Evolutionary conservation across 1,140 invertebrate species (phyloP).

Genomic region (Philopotamus ludificatus): DNA sequence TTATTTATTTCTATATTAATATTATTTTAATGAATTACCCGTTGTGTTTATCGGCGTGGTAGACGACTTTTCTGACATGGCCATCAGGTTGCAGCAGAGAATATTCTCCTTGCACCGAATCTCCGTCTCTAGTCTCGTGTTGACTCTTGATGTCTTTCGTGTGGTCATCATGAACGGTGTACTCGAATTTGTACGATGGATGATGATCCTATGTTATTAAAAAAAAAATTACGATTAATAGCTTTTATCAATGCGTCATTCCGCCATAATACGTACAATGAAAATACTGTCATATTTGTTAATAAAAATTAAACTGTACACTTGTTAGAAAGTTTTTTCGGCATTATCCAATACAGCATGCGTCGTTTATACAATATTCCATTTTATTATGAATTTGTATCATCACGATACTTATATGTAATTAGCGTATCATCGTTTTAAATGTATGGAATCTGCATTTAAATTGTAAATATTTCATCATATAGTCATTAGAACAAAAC

Average conservation of each 20-base stretch:
- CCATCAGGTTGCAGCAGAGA: slow-evolving; percentile 46
- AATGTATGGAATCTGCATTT: too few species aligned
- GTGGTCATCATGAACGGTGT: slow-evolving; percentile 44
- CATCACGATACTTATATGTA: too few species aligned
- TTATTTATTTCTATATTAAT: background rate
- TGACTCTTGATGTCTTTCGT: slow-evolving; percentile 47
- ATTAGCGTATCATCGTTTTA: too few species aligned
- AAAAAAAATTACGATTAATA: background rate
- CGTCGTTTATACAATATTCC: too few species aligned
- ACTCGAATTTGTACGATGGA: slow-evolving; percentile 44
- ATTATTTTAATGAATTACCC: slow-evolving; percentile 15
- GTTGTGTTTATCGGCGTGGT: slow-evolving; percentile 43
- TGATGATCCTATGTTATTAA: slow-evolving; percentile 18
- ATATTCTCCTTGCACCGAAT: slow-evolving; percentile 47
- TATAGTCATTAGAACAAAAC: too few species aligned
- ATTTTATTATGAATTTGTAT: too few species aligned
- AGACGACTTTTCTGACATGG: slow-evolving; percentile 46
- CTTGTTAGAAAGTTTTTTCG: too few species aligned
- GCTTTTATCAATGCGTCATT: background rate
- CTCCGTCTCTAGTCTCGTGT: slow-evolving; percentile 45
- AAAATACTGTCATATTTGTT: too few species aligned
- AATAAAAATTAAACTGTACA: too few species aligned
- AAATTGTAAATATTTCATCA: too few species aligned
- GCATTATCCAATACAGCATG: too few species aligned
- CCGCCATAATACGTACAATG: background rate